Evolutionary conservation across 1,140 invertebrate species (phyloP).

Genomic region (Conus betulinus): DNA sequence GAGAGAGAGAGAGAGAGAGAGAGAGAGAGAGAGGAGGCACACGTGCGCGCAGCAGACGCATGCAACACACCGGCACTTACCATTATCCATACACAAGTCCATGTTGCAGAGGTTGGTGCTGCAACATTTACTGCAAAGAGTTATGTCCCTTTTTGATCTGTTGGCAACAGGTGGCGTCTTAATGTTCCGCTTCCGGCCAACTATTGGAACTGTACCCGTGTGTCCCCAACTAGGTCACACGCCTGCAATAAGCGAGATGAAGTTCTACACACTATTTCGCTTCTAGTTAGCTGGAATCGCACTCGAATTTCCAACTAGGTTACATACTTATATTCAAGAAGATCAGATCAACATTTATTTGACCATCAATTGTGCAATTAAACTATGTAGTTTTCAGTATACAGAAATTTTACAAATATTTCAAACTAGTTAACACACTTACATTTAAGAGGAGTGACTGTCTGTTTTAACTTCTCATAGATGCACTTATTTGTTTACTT

Average conservation of each 20-base stretch:
- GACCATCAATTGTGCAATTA: background rate
- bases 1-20: no score
- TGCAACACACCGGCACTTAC: background rate
- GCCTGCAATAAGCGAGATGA: conserved; percentile 1
- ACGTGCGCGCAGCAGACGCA: background rate
- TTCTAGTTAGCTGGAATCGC: background rate
- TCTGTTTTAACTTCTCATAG: no score
- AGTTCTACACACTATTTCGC: no score
- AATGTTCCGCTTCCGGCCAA: conserved; percentile 34
- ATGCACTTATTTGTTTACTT: no score
- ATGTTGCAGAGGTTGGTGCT: conserved; percentile 23
- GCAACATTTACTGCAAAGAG: conserved; percentile 46
- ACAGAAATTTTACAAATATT: no score
- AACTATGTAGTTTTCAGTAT: background rate
- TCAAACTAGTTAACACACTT: no score
- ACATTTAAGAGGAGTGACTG: no score
- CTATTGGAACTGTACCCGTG: background rate
- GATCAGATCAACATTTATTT: no score
- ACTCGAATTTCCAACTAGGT: background rate
- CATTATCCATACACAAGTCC: conserved; percentile 29
- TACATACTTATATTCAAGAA: no score
- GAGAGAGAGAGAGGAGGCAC: background rate
- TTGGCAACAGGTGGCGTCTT: background rate
- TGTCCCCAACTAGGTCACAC: conserved; percentile 34
- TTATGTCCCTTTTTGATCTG: conserved; percentile 37